Conservation (phyloP, 2,888 invertebrate species). For the Lissonota sp. region DNA sequence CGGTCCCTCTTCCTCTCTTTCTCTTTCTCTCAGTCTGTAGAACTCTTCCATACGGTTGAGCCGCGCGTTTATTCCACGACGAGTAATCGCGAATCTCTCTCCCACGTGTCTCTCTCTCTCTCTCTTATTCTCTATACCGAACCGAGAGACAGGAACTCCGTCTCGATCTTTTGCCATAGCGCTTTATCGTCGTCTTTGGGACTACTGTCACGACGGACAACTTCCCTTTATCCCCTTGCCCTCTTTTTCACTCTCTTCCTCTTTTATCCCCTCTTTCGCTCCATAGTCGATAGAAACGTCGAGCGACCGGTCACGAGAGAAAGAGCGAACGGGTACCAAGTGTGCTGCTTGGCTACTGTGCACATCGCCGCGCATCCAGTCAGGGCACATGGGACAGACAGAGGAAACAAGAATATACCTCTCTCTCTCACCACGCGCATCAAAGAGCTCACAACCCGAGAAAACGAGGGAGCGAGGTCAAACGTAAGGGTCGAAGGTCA, state of each 20-base stretch:
- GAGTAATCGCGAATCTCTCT: constrained; percentile 68
- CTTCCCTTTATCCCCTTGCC: constrained; percentile 40
- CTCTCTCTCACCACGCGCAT: constrained; percentile 14
- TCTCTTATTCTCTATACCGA: constrained; percentile 15
- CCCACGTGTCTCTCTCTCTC: constrained; percentile 56
- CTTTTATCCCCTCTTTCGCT: neutral
- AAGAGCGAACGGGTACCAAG: constrained; percentile 45
- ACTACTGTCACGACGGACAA: constrained; percentile 59
- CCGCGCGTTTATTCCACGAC: constrained; percentile 66
- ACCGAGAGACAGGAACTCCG: constrained; percentile 9
- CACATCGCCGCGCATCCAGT: constrained; percentile 12
- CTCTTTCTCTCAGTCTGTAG: constrained; percentile 4
- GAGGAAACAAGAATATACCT: constrained; percentile 45
- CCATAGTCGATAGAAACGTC: constrained; percentile 46
- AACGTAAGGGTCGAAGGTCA: constrained; percentile 51
- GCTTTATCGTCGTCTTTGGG: constrained; percentile 53
- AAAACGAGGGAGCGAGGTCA: constrained; percentile 28
- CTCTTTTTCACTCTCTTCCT: neutral
- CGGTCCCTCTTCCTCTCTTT: constrained; percentile 29
- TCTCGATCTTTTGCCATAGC: constrained; percentile 35
- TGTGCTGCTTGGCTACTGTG: constrained; percentile 43
- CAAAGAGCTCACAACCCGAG: constrained; percentile 38
- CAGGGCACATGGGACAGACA: constrained; percentile 3
- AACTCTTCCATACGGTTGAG: constrained; percentile 52
- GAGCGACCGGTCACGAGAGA: constrained; percentile 44